These are phyloP conservation scores for Clarias batrachus DNA, from an alignment of 2,113 vertebrate species.

Conservation along the genomic window DNA sequence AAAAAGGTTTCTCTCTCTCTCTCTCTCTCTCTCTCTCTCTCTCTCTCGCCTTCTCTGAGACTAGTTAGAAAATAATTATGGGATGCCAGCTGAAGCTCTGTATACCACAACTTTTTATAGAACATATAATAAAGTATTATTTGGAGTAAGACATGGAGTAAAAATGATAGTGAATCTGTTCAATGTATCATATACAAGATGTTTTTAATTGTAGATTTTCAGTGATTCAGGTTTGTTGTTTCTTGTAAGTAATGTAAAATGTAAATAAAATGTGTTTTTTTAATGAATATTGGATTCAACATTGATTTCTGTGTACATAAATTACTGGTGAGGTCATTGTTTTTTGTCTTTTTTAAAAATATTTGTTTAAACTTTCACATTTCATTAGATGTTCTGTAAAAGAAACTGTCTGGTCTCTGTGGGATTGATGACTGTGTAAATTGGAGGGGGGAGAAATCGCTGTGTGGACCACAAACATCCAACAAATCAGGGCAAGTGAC, in stretches of 20 bases:
- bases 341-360: not conserved
- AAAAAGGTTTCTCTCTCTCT: slow-evolving; percentile 46
- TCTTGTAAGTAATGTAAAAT: slow-evolving; percentile 90
- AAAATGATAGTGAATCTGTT: slow-evolving; percentile 76
- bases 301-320: slow-evolving; percentile 45
- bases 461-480: not conserved
- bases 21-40: not conserved
- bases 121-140: slow-evolving; percentile 65
- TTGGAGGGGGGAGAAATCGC: not conserved
- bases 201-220: slow-evolving; percentile 78
- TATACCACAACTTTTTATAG: slow-evolving; percentile 72
- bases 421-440: not conserved
- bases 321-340: slow-evolving; percentile 18
- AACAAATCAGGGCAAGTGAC: not conserved
- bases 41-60: slow-evolving; percentile 16
- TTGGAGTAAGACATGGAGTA: slow-evolving; percentile 69
- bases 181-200: slow-evolving; percentile 75
- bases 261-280: slow-evolving; percentile 84
- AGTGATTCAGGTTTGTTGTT: slow-evolving; percentile 80
- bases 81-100: slow-evolving; percentile 64
- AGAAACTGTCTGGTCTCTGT: not conserved
- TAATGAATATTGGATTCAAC: slow-evolving; percentile 66
- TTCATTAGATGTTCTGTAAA: not conserved
- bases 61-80: slow-evolving; percentile 62
- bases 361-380: not conserved